phyloP scores from a whole-genome alignment of 2,797 vertebrate species.

The Halcyon chelicuti region DNA sequence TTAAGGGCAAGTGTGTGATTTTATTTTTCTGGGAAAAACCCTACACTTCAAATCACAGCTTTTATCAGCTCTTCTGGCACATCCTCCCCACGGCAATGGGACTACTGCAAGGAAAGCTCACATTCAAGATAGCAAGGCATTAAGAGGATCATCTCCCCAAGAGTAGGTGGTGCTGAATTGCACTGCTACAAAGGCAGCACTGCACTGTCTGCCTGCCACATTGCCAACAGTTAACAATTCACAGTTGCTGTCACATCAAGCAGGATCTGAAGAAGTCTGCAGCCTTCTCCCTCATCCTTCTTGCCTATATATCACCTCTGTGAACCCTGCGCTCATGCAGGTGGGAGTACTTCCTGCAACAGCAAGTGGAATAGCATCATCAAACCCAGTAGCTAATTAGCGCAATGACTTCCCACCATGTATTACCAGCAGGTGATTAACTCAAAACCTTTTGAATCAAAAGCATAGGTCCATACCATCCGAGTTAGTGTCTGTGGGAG shows the following conservation, averaged over 20 bases:
- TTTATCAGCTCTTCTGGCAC: not conserved
- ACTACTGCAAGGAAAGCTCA: not conserved
- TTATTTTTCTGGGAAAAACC: not conserved
- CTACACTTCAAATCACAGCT: not conserved
- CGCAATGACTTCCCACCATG: not conserved
- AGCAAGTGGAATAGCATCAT: constrained; percentile 21
- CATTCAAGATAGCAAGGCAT: not conserved
- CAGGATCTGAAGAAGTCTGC: not conserved
- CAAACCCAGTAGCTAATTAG: constrained; percentile 11
- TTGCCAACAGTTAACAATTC: not conserved
- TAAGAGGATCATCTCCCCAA: not conserved
- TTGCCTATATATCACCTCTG: not conserved
- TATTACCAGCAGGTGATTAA: not conserved
- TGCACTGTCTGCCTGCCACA: not conserved
- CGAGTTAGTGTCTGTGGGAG: not conserved
- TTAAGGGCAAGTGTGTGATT: not conserved
- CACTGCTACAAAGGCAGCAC: not conserved
- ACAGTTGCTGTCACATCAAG: not conserved
- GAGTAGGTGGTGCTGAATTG: not conserved
- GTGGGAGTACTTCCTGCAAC: constrained; percentile 37
- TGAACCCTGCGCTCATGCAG: constrained; percentile 1
- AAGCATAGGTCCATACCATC: not conserved
- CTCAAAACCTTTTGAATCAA: constrained; percentile 19
- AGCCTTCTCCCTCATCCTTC: not conserved
- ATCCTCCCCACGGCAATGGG: not conserved